These are phyloP conservation scores for Petroica traversi DNA, from an alignment of 2,113 vertebrate genomes.

Conservation along the genomic window DNA sequence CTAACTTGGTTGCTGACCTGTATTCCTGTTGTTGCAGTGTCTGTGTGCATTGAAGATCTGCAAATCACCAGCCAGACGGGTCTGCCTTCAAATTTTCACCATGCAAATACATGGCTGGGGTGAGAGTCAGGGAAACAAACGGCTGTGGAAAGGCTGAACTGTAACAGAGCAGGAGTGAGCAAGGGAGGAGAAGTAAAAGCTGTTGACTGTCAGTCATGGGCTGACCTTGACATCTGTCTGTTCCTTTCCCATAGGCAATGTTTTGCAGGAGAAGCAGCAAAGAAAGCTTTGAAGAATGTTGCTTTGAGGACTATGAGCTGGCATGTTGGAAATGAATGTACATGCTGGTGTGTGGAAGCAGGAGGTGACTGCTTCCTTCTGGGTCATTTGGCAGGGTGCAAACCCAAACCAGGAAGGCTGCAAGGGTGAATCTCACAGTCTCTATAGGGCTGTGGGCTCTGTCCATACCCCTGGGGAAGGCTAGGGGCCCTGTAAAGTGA, in stretches of 20 bases:
- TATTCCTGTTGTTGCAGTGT: accelerated
- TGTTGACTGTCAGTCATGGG: neutral
- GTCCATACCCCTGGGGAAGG: neutral
- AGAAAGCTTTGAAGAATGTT: neutral
- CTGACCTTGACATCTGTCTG: neutral
- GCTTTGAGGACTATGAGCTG: neutral
- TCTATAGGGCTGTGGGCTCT: neutral
- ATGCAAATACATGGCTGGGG: neutral
- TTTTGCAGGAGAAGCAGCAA: neutral
- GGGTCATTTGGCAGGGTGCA: neutral
- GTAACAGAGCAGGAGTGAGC: neutral
- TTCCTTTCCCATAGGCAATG: neutral
- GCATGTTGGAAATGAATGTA: neutral
- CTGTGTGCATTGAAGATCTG: neutral
- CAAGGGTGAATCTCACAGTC: neutral
- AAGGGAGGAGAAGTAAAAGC: neutral
- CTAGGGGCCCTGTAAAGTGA: neutral
- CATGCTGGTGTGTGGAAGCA: neutral
- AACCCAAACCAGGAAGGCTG: neutral
- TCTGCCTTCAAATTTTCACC: neutral
- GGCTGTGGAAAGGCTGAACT: neutral
- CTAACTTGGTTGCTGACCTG: neutral
- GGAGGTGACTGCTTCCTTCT: neutral
- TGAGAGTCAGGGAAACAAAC: neutral
- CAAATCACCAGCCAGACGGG: neutral